Conservation (phyloP, 2,888 invertebrate species). For the Platycheirus rosarum region DNA sequence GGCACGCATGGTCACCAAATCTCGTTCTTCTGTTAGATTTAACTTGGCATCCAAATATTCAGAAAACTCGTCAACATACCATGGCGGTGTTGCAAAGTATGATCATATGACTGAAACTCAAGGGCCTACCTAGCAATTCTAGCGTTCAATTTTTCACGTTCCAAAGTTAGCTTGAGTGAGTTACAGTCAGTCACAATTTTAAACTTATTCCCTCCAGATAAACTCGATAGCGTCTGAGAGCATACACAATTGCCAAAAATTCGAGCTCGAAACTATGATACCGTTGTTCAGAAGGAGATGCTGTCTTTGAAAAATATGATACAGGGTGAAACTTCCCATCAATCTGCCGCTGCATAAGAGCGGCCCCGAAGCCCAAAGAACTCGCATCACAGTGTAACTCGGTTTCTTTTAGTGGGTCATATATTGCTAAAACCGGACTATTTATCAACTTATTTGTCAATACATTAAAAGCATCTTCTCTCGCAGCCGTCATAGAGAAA, state of each 20-base stretch:
- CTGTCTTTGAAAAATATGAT: conserved; percentile 12
- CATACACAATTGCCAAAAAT: conserved; percentile 11
- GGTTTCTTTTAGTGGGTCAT: not conserved
- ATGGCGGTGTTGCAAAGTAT: conserved; percentile 26
- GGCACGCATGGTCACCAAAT: conserved; percentile 29
- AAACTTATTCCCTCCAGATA: conserved; percentile 31
- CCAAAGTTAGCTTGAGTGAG: conserved; percentile 63
- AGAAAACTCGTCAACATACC: conserved; percentile 26
- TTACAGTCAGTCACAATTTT: conserved; percentile 57
- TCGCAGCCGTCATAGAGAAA: not conserved
- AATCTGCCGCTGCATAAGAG: not conserved
- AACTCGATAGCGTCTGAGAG: not conserved
- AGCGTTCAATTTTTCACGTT: conserved; percentile 71
- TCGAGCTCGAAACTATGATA: conserved; percentile 26
- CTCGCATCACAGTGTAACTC: not conserved
- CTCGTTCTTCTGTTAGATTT: conserved; percentile 6
- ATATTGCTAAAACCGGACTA: not conserved
- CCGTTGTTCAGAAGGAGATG: not conserved
- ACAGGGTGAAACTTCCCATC: conserved; percentile 1
- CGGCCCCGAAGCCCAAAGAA: conserved; percentile 3
- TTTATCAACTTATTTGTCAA: conserved; percentile 1
- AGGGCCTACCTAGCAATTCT: conserved; percentile 78
- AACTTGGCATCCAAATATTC: conserved; percentile 29
- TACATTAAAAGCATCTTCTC: not conserved
- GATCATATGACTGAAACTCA: conserved; percentile 30